Base-by-base conservation (phyloP, 1,140 invertebrate genomes). In the Potamilus streckersoni region DNA sequence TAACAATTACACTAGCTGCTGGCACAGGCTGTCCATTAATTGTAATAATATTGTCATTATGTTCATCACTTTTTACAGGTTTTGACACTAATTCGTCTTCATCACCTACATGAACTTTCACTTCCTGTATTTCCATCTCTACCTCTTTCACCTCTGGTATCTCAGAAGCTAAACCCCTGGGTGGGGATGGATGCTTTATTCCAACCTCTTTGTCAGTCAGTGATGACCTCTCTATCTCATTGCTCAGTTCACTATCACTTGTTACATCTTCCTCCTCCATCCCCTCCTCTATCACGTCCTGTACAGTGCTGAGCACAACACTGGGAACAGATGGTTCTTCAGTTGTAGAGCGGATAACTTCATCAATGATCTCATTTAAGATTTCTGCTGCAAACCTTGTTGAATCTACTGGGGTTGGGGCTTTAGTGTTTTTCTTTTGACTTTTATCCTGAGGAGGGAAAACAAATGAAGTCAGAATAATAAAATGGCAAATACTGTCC, bases 311-410 rank as follows among this genome's bases (percentile, higher is more conserved):
- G 64, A 85, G 81, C 2, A 87, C 87, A 65, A 86, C 85, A 49
- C 76, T 80, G 49, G 86, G 81, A n/a, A 89, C 83, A n/a, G 89
- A 90, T 17, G 86, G 86, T 67, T 84, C 66, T 3, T 68, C 71
- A 14, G 83, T 84, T 13, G 80, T 80, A 16, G 86, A 88, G 12
- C 60, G 80, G 38, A 89, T 81, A 5, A 88, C 86, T 59, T 89
- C 87, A 76, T 86, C 80, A 69, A 87, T 85, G 31, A 89, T 82
- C 38, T 86, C 85, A 38, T 85, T 82, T 15, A 86, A 70, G 27
- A 88, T 82, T 16, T 83, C 84, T 69, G 79, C 84, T 49, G 38
- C 38, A 49, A 49, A 49, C 38, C 6, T 49, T 8, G 38, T 49
- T 49, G 38, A 49, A 49, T 49, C 38, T 49, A 49, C 38, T 49